Base-by-base conservation (phyloP, 2,113 vertebrate genomes). In the Antennarius striatus region DNA sequence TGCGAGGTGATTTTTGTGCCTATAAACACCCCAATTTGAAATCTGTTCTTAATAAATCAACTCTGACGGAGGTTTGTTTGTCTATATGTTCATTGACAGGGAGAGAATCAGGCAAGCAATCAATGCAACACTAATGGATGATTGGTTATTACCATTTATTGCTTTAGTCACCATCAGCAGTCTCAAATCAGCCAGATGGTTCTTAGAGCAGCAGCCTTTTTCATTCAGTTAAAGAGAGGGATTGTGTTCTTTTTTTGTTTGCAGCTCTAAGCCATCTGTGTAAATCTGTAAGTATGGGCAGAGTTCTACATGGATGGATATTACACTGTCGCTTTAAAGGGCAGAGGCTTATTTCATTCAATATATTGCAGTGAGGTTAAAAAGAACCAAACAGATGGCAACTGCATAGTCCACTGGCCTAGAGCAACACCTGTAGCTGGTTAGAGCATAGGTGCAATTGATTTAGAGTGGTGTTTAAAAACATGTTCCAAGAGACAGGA, bases 381-480 rank as follows among this genome's bases (percentile, higher is more conserved):
- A 32, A 62, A 45, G 67, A 79, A 75, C 48, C 68, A 77, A 77
- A 73, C 84, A 88, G 82, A 86, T 81, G 77, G 81, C 43, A 51
- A 40, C 29, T 56, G 75, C 61, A 52, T 63, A 48, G 64, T 56
- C 65, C 59, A 46, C 36, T 14, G 68, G 57, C 80, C 75, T 56
- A 50, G 54, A 77, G 63, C 75, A 64, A 7, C 75, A 81, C 80
- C 77, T 36, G 32, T 36, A 36, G 32, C 32, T 81, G 58, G 40
- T 69, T 58, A 61, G 47, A 52, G 68, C 59, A 12, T 56, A 66
- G 36, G 30, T 57, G 13, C 54, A 72, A 77, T 73, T 69, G 63
- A 79, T 68, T 42, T 52, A 49, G 16, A 70, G 63, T 36, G 16
- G 36, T 40, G 66, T 56, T 45, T 42, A 71, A 32, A 66, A 80